Conservation (phyloP, 2,888 invertebrate genomes). For the Dynastes grantii region DNA sequence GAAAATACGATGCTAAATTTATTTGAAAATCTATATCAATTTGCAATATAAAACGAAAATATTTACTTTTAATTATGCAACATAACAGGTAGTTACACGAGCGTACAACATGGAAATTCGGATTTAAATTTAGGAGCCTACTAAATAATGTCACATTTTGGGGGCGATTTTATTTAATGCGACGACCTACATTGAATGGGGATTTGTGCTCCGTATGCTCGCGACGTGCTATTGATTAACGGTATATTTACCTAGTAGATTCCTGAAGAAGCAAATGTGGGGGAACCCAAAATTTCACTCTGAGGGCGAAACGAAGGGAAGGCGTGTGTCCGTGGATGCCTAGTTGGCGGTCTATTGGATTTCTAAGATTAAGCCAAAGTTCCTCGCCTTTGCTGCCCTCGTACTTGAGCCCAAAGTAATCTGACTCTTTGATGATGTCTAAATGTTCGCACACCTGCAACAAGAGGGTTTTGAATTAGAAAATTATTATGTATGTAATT, state of each 20-base stretch:
- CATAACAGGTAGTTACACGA: too few relatives aligned
- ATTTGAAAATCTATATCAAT: too few relatives aligned
- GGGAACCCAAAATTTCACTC: conserved; percentile 94
- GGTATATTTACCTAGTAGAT: conserved; percentile 78
- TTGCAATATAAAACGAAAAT: too few relatives aligned
- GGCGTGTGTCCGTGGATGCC: conserved; percentile 73
- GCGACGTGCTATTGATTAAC: conserved; percentile 1
- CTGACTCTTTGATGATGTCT: conserved; percentile 87
- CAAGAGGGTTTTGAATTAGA: conserved; percentile 44
- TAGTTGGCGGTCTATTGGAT: conserved; percentile 84
- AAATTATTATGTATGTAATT: too few relatives aligned
- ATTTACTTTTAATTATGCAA: too few relatives aligned
- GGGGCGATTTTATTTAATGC: too few relatives aligned
- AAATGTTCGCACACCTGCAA: conserved; percentile 87
- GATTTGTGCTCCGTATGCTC: neutral
- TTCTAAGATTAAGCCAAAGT: conserved; percentile 90
- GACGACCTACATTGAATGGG: neutral
- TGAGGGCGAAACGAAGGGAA: conserved; percentile 79
- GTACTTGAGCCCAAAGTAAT: conserved; percentile 91
- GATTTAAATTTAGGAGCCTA: too few relatives aligned
- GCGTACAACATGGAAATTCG: too few relatives aligned
- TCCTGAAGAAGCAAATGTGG: conserved; percentile 90
- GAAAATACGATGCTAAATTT: too few relatives aligned
- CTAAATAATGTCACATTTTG: too few relatives aligned
- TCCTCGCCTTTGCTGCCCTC: conserved; percentile 77